These are phyloP conservation scores for Amblyteles armatorius DNA, from an alignment of 2,888 invertebrate genomes.

Conservation along the genomic window DNA sequence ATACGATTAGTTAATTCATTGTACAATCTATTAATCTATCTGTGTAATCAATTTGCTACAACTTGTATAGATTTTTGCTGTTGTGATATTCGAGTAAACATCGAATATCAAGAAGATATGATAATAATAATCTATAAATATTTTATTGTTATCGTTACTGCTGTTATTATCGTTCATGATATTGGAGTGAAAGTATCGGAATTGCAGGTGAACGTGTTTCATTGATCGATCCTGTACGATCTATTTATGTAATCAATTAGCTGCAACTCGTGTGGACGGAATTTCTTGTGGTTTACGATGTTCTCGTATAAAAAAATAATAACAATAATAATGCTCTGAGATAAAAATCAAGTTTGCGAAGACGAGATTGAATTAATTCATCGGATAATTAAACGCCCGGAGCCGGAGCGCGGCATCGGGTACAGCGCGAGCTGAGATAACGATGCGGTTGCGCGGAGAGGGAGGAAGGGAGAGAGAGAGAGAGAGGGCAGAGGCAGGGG, in stretches of 20 bases:
- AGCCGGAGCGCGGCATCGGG: slow-evolving; percentile 19
- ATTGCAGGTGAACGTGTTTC: background rate
- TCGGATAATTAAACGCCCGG: slow-evolving; percentile 63
- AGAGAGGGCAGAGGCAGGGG: background rate
- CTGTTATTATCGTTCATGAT: background rate
- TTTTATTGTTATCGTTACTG: background rate
- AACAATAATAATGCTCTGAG: background rate
- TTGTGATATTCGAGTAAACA: no score
- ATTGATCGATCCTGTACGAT: background rate
- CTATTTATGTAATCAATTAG: background rate
- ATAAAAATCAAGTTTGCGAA: slow-evolving; percentile 6
- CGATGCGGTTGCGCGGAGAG: slow-evolving; percentile 51
- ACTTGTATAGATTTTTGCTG: no score
- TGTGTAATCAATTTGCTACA: background rate
- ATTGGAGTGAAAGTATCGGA: background rate
- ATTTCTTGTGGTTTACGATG: background rate
- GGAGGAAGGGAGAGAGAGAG: background rate
- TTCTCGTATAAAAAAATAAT: background rate
- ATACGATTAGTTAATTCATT: background rate
- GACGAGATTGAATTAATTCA: slow-evolving; percentile 50
- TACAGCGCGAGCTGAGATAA: slow-evolving; percentile 46
- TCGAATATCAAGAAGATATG: background rate
- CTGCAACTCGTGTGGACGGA: background rate
- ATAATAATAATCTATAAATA: background rate
- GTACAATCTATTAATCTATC: background rate